Conservation (phyloP, 1,140 invertebrate genomes). For the Microplitis mediator region DNA sequence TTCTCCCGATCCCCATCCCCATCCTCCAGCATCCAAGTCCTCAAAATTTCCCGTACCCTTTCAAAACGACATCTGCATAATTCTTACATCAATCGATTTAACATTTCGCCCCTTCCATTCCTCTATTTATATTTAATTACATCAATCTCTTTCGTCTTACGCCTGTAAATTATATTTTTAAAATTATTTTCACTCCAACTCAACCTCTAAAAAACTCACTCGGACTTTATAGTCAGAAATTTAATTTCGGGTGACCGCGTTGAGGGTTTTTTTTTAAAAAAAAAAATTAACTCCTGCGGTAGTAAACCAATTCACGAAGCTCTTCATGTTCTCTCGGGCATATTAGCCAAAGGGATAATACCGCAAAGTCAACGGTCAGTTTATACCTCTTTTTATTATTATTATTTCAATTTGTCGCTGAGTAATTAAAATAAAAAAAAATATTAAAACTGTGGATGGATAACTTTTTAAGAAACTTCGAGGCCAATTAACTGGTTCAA, state of each 20-base stretch:
- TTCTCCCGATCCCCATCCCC: no score
- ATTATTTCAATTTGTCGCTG: neutral
- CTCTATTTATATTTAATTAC: constrained; percentile 25
- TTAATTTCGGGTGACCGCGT: constrained; percentile 15
- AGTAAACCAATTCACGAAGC: constrained; percentile 32
- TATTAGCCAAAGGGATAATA: constrained; percentile 22
- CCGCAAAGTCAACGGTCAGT: constrained; percentile 5
- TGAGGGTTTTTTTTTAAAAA: neutral
- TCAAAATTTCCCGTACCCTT: no score
- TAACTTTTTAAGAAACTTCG: no score
- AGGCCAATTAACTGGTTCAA: no score
- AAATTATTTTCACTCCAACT: neutral
- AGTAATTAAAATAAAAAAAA: constrained; percentile 18
- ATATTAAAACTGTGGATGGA: no score
- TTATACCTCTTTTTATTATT: neutral
- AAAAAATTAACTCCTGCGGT: constrained; percentile 40
- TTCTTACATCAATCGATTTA: constrained; percentile 56
- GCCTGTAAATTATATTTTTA: constrained; percentile 8
- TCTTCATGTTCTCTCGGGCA: constrained; percentile 39
- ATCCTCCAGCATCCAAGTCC: no score
- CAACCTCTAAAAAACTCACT: no score
- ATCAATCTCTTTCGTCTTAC: neutral
- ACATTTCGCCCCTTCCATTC: constrained; percentile 40
- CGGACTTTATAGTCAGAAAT: neutral
- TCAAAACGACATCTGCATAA: constrained; percentile 54